Percentiles rank a stretch among this genome's conserved stretches.
These are phyloP conservation scores for Pyxicephalus adspersus DNA, from an alignment of 2,113 vertebrate species.

Conservation along the genomic window DNA sequence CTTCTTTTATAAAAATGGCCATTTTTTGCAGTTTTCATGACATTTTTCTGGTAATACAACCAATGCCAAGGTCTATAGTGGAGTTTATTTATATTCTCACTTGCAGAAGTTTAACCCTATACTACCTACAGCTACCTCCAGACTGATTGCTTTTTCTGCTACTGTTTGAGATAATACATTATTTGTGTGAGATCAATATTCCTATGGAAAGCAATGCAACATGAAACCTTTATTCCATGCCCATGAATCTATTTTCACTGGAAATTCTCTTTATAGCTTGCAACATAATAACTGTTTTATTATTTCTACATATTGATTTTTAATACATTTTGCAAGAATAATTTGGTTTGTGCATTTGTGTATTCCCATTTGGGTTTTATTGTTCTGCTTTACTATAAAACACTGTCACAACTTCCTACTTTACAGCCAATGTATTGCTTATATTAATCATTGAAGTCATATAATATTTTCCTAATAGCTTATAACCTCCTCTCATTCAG, in stretches of 20 bases:
- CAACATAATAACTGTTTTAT: constrained; percentile 27
- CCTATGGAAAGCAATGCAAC: constrained; percentile 34
- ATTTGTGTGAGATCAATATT: constrained; percentile 50
- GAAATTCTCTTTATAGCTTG: constrained; percentile 12
- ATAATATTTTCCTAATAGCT: background rate
- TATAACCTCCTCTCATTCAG: too few species aligned
- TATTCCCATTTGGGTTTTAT: background rate
- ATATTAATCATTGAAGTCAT: constrained; percentile 14
- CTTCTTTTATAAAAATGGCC: constrained; percentile 41
- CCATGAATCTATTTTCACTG: constrained; percentile 3
- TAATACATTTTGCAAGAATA: constrained; percentile 19
- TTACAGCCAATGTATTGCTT: background rate
- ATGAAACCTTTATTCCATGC: constrained; percentile 2
- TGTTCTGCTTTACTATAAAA: constrained; percentile 5
- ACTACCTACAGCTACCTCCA: constrained; percentile 1
- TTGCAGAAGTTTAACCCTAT: constrained; percentile 46
- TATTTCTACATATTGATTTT: constrained; percentile 27
- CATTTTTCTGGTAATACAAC: constrained; percentile 47
- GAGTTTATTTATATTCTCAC: constrained; percentile 44
- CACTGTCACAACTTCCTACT: background rate
- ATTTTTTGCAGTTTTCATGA: constrained; percentile 46
- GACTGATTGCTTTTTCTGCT: constrained; percentile 41
- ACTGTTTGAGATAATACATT: constrained; percentile 34
- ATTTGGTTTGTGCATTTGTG: constrained; percentile 12
- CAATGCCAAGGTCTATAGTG: constrained; percentile 11